Evolutionary conservation across 2,797 vertebrate species (phyloP), one percentile per base, ranked within the genome.

Genomic region (Australoheros facetus): DNA sequence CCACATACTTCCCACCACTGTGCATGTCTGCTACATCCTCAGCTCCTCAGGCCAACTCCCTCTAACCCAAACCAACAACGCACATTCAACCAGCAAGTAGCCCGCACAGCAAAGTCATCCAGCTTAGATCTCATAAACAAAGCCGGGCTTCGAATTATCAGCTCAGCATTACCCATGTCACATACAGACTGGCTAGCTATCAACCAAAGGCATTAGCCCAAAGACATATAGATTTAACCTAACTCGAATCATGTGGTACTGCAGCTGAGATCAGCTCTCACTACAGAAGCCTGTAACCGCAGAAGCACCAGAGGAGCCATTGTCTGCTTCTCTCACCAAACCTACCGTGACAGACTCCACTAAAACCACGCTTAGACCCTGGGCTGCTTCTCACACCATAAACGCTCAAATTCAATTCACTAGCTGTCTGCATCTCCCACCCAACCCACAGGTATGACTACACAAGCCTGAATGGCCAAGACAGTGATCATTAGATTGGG

Each of bases 1-100:
- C 90, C 92, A 93, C 92, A 95, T 95, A 94, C 89, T 96, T 95
- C 93, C 93, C 91, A 92, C 89, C 91, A 82, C 89, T 84, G 85
- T 91, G 88, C 91, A 93, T 93, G 93, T 94, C 91, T 93, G 90
- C 91, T 86, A 86, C 80, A 90, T 94, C 93, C 84, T 80, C 85
- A 83, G 83, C 86, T 92, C 86, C 82, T 88, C 79, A 72, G 85
- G 87, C 91, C 87, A 89, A 87, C 78, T 87, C 84, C 85, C 83
- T 91, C 73, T 75, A 90, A 87, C 88, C 89, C 87, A 85, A 83
- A 90, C 82, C 90, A 75, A 85, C 64, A 34, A 58, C 32, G 28
- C 80, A 73, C 45, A 80, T 80, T 85, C 78, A 85, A 81, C 84
- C 80, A 86, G 86, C 73, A 81, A 86, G 86, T 75, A 89, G 86